Evolutionary conservation across 2,113 vertebrate species (phyloP).

Genomic region (Raja brachyura): DNA sequence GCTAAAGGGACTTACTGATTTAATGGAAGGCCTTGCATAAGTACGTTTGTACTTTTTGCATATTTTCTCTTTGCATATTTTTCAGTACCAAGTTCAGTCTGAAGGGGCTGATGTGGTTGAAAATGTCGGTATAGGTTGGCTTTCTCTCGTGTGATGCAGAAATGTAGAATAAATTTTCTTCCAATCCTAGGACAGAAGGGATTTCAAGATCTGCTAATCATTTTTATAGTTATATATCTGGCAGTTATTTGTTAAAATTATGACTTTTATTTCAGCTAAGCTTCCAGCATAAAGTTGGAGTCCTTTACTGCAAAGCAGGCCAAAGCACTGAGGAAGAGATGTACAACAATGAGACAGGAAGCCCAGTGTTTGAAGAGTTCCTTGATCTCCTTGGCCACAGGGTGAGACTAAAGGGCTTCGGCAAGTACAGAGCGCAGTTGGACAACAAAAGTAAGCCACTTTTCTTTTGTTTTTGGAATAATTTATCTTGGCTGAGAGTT

Average conservation of each 20-base stretch:
- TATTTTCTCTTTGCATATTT: not conserved
- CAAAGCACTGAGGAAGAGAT: conserved; percentile 97
- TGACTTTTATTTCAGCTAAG: conserved; percentile 72
- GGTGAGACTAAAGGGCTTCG: conserved; percentile 89
- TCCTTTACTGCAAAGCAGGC: conserved; percentile 90
- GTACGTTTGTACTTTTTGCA: not conserved
- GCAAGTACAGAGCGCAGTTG: conserved; percentile 90
- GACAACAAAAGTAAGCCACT: conserved; percentile 89
- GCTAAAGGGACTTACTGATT: too few relatives aligned
- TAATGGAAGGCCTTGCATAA: not conserved
- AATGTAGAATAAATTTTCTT: too few relatives aligned
- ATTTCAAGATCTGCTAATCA: not conserved
- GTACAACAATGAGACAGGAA: conserved; percentile 93
- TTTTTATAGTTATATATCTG: not conserved
- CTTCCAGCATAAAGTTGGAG: conserved; percentile 96
- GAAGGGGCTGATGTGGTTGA: not conserved
- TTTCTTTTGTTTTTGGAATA: not conserved
- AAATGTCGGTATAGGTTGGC: not conserved
- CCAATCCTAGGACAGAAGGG: not conserved
- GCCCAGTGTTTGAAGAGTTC: conserved; percentile 89
- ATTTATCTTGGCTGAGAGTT: not conserved
- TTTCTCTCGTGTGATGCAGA: not conserved
- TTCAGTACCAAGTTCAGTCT: not conserved
- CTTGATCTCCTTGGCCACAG: conserved; percentile 91
- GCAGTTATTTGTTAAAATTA: not conserved